Conservation (phyloP, 2,888 invertebrate genomes). For the Acanthosepion esculentum region DNA sequence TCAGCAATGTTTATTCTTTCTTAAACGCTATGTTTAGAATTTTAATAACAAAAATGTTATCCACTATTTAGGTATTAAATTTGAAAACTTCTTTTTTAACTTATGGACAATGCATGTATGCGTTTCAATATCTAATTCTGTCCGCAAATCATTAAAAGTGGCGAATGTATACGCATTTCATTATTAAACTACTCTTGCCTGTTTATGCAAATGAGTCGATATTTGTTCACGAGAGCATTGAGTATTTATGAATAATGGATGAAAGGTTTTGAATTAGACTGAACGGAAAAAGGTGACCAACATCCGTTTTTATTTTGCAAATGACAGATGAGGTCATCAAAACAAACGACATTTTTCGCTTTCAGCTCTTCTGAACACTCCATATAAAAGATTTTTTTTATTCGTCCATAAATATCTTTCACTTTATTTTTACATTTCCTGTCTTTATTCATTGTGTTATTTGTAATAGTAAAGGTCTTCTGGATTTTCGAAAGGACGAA, state of each 20-base stretch:
- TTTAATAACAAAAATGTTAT: no score
- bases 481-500: no score
- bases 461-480: no score
- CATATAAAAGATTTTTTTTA: not conserved
- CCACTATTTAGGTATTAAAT: no score
- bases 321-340: conserved; percentile 6
- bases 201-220: not conserved
- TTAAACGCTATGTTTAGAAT: no score
- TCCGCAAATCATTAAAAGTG: no score
- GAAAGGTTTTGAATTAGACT: not conserved
- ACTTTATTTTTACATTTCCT: not conserved
- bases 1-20: no score
- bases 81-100: no score
- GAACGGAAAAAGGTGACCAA: not conserved
- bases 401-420: not conserved
- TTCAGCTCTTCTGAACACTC: not conserved
- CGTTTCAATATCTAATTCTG: no score
- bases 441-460: not conserved
- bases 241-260: not conserved
- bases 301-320: not conserved
- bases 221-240: not conserved
- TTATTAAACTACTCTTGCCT: not conserved
- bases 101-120: no score
- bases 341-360: not conserved
- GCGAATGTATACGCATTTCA: not conserved